Evolutionary conservation across 2,797 vertebrate species (phyloP), one percentile per base, ranked within the genome.

Genomic region (Meriones psammophilus): DNA sequence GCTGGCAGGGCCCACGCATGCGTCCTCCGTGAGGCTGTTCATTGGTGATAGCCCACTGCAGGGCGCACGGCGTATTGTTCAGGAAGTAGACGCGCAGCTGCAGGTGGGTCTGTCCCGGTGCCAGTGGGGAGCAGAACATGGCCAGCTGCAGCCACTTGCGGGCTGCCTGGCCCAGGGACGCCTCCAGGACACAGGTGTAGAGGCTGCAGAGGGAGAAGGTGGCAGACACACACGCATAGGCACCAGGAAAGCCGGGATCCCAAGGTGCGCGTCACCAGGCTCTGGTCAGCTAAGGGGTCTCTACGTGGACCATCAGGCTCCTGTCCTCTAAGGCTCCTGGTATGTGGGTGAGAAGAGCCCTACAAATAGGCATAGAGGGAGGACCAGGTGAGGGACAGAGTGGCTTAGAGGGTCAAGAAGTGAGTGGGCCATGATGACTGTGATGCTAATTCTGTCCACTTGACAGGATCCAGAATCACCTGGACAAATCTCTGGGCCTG

Each of bases 81-180:
- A 98, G 97, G 80, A 98, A 98, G 92, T 97, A 98, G 92, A 98
- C 69, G 0, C 97, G 96, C 33, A 98, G 89, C 93, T 98, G 97
- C 78, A 97, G 86, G 96, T 98, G 98, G 28, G 96, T 92, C 97
- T 98, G 98, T 18, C 96, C 97, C 0, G 96, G 95, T 0, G 14
- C 96, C 96, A 98, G 91, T 0, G 98, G 97, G 0, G 97, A 98
- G 93, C 97, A 97, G 90, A 98, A 98, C 54, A 98, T 5, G 0
- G 97, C 97, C 93, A 98, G 76, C 95, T 98, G 98, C 50, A 98
- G 90, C 97, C 97, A 97, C 9, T 98, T 98, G 62, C 95, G 97
- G 68, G 88, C 93, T 3, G 88, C 87, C 5, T 26, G 73, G 6
- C 80, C 89, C 0, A 0, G 2, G 0, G 96, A 92, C 0, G 86